These are phyloP conservation scores for Beroe ovata DNA, from an alignment of 37 sponge, comb jelly and placozoan species.

Conservation along the genomic window DNA sequence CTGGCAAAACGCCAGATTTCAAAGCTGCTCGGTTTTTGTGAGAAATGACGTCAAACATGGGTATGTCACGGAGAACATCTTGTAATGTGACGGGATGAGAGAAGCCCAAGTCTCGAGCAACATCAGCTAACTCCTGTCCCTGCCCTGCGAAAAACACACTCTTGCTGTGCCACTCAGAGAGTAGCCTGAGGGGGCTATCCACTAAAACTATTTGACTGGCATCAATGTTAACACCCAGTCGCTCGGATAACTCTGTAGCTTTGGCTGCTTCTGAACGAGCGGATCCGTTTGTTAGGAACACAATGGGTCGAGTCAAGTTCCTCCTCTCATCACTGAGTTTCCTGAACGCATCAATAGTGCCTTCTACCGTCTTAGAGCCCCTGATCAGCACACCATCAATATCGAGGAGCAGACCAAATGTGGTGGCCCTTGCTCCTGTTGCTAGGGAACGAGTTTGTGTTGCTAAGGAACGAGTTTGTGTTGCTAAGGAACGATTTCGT, in stretches of 20 bases:
- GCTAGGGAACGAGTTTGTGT: neutral
- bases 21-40: neutral
- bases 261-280: slow-evolving; percentile 34
- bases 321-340: neutral
- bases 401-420: slow-evolving; percentile 56
- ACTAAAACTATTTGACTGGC: slow-evolving; percentile 43
- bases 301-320: slow-evolving; percentile 3
- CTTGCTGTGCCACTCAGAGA: slow-evolving; percentile 33
- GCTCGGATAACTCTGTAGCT: slow-evolving; percentile 40
- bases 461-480: neutral
- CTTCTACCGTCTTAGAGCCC: neutral
- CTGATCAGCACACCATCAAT: slow-evolving; percentile 43
- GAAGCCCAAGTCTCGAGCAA: slow-evolving; percentile 38
- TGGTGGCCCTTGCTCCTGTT: neutral
- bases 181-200: slow-evolving; percentile 3
- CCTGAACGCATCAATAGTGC: slow-evolving; percentile 23
- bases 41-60: slow-evolving; percentile 51
- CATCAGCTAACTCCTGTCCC: neutral
- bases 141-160: slow-evolving; percentile 48
- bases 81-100: neutral
- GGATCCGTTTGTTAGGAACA: slow-evolving; percentile 54
- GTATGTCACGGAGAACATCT: slow-evolving; percentile 42
- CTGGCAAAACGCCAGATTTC: slow-evolving; percentile 28
- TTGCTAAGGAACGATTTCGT: neutral
- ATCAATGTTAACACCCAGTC: neutral